A percentile compares a stretch with the other conserved stretches of the same genome.
Conservation (phyloP, 2,113 vertebrate genomes). For the Myotis lucifugus region DNA sequence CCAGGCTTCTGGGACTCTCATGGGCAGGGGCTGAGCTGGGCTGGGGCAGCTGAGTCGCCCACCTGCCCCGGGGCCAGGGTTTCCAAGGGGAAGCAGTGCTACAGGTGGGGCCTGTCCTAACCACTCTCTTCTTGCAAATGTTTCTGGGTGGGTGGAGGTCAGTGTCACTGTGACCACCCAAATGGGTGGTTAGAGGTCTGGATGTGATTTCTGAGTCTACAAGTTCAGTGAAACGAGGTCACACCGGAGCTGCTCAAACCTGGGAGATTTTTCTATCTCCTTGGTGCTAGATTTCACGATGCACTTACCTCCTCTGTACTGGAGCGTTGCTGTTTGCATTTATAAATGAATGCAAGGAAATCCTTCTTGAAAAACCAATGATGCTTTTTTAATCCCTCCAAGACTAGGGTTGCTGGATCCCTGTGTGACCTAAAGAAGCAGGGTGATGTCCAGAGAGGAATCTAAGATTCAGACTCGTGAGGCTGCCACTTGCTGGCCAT, state of each 20-base stretch:
- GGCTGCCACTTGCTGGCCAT: neutral
- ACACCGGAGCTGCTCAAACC: neutral
- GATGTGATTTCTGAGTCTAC: neutral
- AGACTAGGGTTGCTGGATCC: neutral
- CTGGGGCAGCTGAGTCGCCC: neutral
- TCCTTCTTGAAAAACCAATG: neutral
- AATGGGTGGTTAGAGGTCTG: accelerated
- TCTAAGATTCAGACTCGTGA: accelerated
- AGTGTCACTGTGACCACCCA: accelerated
- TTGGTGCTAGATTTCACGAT: neutral
- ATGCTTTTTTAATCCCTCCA: neutral
- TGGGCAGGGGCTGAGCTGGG: accelerated
- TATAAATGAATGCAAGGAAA: neutral
- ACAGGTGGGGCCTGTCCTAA: neutral
- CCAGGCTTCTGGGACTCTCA: neutral
- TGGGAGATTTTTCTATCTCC: neutral
- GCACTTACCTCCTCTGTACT: neutral
- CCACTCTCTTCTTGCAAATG: neutral
- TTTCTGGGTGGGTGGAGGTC: neutral
- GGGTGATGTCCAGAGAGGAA: neutral
- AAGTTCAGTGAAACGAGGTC: neutral
- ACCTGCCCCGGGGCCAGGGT: neutral
- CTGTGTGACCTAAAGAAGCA: neutral
- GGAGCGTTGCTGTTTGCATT: accelerated
- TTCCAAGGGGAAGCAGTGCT: neutral